Evolutionary conservation across 2,888 invertebrate genomes (phyloP), one percentile per base, ranked within the genome.

Genomic region (Antheraea yamamai): DNA sequence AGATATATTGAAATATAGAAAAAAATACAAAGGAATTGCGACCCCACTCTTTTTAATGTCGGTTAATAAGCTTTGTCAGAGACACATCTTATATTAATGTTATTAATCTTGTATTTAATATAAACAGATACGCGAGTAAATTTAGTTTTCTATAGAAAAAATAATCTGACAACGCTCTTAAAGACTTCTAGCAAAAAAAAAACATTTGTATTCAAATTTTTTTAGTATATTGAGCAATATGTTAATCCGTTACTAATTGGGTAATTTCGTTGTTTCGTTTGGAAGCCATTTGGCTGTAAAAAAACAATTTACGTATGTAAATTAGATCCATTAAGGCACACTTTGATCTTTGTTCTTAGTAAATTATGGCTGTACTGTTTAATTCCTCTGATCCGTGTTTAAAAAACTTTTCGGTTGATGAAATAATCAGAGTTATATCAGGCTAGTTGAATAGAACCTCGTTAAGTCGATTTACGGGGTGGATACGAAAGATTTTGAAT

Each of bases 181-280:
- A 61, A 23, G 23, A 61, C 23, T n/a, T 23, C 23, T 10, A 61
- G 10, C 23, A 14, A n/a, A 58, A n/a, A 61, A 30, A 30, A 66
- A 3, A 4, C 26, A 66, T 66, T 66, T 16, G 64, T 39, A 64
- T 73, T 73, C 47, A 51, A 73, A 35, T 66, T 20, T n/a, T 39
- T 52, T n/a, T 14, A 47, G 47, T 75, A 47, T 74, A 64, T 75
- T 39, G 51, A 51, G 51, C 61, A 16, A 55, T n/a, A 16, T 30
- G 18, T 75, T 75, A 30, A 58, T 20, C 16, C 18, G 68, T n/a
- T n/a, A 23, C 35, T 68, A 55, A 70, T 52, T 52, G 55, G 10
- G 55, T 52, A 74, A 74, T 70, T 70, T 18, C 18, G n/a, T 74
- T 74, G 70, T 74, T 70, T 70, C 66, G 12, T 70, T 70, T 74